Percentiles rank a stretch among this genome's conserved stretches.
Evolutionary conservation across 2,888 invertebrate species (phyloP).

Genomic region (Leptopilina syphax): DNA sequence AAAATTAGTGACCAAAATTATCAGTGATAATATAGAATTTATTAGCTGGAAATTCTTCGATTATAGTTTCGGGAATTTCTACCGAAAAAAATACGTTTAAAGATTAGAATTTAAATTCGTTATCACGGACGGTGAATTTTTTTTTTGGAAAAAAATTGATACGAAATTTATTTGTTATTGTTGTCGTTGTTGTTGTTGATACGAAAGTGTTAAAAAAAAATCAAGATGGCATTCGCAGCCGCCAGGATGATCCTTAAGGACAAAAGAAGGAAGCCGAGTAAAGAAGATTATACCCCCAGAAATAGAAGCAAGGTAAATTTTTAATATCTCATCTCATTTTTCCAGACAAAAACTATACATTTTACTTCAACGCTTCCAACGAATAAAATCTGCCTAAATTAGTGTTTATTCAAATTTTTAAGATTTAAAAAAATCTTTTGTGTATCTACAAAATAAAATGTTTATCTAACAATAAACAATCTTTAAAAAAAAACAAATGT

Average conservation of each 20-base stretch:
- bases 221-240: slow-evolving; percentile 89
- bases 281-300: slow-evolving; percentile 87
- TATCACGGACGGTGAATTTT: slow-evolving; percentile 16
- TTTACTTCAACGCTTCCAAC: background rate
- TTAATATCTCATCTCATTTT: slow-evolving; percentile 8
- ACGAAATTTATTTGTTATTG: slow-evolving; percentile 36
- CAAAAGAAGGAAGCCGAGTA: slow-evolving; percentile 88
- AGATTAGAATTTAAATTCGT: slow-evolving; percentile 7
- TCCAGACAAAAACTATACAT: background rate
- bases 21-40: slow-evolving; percentile 50
- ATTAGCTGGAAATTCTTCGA: slow-evolving; percentile 18
- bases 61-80: slow-evolving; percentile 17
- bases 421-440: too few relatives aligned
- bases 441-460: too few relatives aligned
- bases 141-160: slow-evolving; percentile 14
- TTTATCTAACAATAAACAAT: too few relatives aligned
- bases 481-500: too few relatives aligned
- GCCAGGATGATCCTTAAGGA: slow-evolving; percentile 91
- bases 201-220: slow-evolving; percentile 39
- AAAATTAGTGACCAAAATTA: slow-evolving; percentile 51
- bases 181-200: slow-evolving; percentile 11
- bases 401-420: too few relatives aligned
- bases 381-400: too few relatives aligned
- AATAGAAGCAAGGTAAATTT: slow-evolving; percentile 88
- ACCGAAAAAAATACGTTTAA: slow-evolving; percentile 39